A percentile compares a stretch with the other conserved stretches of the same genome.
phyloP scores from a whole-genome alignment of 2,888 invertebrate species.

The Agriotes lineatus region DNA sequence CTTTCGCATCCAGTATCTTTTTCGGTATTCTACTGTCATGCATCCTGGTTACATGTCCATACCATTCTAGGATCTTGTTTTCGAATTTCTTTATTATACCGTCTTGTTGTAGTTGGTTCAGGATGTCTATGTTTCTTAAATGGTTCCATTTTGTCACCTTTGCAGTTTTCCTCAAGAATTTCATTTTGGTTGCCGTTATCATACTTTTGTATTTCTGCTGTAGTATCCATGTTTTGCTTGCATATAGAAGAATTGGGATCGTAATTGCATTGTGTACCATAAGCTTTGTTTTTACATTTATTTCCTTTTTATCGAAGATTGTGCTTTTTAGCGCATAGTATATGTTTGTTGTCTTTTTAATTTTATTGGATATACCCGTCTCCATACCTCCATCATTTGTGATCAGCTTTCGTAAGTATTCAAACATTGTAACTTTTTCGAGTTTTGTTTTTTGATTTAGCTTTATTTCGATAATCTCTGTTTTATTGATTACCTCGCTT shows the following conservation, averaged over 20 bases:
- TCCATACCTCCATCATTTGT: background rate
- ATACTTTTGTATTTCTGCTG: background rate
- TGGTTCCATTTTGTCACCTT: too few relatives aligned
- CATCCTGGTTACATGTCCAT: too few relatives aligned
- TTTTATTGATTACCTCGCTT: too few relatives aligned
- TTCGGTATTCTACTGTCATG: too few relatives aligned
- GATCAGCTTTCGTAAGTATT: background rate
- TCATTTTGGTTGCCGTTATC: background rate
- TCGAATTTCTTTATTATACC: too few relatives aligned
- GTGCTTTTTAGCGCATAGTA: background rate
- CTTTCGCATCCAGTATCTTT: too few relatives aligned
- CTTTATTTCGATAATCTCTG: too few relatives aligned
- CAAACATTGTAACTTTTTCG: background rate
- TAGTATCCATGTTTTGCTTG: background rate
- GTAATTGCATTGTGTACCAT: background rate
- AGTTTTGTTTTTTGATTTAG: too few relatives aligned
- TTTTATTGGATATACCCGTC: background rate
- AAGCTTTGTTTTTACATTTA: background rate
- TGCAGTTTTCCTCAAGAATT: background rate
- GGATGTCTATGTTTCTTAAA: too few relatives aligned
- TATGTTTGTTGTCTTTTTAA: background rate
- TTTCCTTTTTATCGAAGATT: background rate
- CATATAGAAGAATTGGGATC: background rate
- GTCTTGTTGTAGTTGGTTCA: too few relatives aligned
- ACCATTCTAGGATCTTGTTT: too few relatives aligned